phyloP scores from a whole-genome alignment of 1,140 invertebrate genomes.

The Panulirus ornatus region DNA sequence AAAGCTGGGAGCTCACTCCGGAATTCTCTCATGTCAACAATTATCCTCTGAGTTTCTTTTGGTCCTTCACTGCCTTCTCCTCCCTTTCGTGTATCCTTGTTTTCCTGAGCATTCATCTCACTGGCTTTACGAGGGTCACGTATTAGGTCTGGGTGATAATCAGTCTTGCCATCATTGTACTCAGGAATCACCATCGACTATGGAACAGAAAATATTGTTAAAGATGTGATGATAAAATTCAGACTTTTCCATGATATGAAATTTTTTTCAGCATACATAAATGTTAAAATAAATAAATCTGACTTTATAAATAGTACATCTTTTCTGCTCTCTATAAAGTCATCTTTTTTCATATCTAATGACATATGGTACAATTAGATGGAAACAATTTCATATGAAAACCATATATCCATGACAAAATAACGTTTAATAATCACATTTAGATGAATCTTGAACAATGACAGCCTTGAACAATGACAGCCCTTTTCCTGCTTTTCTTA shows the following conservation, averaged over 20 bases:
- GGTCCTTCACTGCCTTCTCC: slow-evolving; percentile 77
- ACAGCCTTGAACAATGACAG: too few relatives aligned
- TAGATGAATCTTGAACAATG: too few relatives aligned
- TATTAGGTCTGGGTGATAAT: slow-evolving; percentile 84
- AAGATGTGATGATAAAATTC: too few relatives aligned
- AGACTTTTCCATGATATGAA: too few relatives aligned
- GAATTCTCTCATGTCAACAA: slow-evolving; percentile 99
- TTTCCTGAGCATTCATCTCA: slow-evolving; percentile 77
- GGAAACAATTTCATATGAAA: neutral
- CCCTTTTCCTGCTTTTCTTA: too few relatives aligned
- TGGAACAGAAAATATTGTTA: neutral
- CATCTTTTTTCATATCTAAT: neutral
- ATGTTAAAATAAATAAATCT: neutral
- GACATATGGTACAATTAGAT: neutral
- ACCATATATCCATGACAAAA: too few relatives aligned
- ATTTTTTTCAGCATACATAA: neutral
- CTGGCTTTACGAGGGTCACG: slow-evolving; percentile 78
- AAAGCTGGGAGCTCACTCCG: slow-evolving; percentile 96
- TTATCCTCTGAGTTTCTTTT: slow-evolving; percentile 82
- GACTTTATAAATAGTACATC: too few relatives aligned
- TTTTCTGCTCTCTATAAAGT: too few relatives aligned
- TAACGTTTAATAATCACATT: too few relatives aligned
- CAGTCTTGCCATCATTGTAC: slow-evolving; percentile 92
- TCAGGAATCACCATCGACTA: slow-evolving; percentile 93
- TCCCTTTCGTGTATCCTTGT: slow-evolving; percentile 83